A percentile compares a stretch with the other conserved stretches of the same genome.
Conservation (phyloP, 2,113 vertebrate species). For the Protobothrops mucrosquamatus region DNA sequence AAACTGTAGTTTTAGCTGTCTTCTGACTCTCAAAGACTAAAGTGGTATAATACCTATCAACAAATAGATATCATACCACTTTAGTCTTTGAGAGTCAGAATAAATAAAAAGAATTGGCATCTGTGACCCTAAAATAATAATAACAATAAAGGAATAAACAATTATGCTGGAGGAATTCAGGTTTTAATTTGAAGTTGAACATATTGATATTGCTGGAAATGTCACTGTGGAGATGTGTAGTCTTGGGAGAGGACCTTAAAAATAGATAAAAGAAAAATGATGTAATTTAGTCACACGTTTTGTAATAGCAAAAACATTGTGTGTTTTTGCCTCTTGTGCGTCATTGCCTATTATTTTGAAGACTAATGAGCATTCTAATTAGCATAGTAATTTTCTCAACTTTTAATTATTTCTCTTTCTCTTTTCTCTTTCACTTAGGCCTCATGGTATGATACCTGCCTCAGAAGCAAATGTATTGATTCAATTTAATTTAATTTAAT, state of each 20-base stretch:
- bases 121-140: not conserved
- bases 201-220: not conserved
- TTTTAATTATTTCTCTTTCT: conserved; percentile 39
- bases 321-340: not conserved
- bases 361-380: conserved; percentile 21
- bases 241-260: not conserved
- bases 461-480: conserved; percentile 30
- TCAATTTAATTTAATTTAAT: conserved; percentile 28
- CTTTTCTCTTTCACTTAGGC: conserved; percentile 31
- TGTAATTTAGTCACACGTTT: not conserved
- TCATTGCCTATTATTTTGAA: conserved; percentile 12
- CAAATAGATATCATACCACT: too few species aligned
- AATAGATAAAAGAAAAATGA: not conserved
- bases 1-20: not conserved
- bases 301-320: not conserved
- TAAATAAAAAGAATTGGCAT: not conserved
- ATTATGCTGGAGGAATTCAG: not conserved
- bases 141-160: not conserved
- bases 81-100: too few species aligned
- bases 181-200: not conserved
- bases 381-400: not conserved
- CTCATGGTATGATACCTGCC: conserved; percentile 21
- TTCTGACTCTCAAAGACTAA: not conserved
- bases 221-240: not conserved
- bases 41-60: not conserved